Evolutionary conservation across 2,888 invertebrate species (phyloP).

Genomic region (Sinopyrophorus schimmeli): DNA sequence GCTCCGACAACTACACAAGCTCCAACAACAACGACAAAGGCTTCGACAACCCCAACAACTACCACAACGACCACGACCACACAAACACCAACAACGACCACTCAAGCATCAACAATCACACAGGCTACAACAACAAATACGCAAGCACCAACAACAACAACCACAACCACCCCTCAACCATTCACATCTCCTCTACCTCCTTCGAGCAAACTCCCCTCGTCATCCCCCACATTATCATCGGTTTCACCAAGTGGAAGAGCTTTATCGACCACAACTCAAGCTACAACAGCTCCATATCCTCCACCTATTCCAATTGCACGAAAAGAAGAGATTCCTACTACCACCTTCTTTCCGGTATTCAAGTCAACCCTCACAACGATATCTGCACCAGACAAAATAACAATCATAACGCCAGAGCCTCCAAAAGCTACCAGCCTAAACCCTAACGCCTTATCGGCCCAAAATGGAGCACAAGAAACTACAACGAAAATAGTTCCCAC

Average conservation of each 20-base stretch:
- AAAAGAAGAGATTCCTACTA: constrained; percentile 37
- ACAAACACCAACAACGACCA: constrained; percentile 11
- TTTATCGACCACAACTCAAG: background rate
- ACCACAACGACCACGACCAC: background rate
- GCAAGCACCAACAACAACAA: constrained; percentile 10
- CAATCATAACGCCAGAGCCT: constrained; percentile 30
- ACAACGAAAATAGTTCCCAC: constrained; percentile 43
- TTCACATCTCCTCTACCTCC: background rate
- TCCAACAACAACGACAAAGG: constrained; percentile 37
- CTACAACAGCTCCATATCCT: background rate
- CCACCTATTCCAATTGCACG: background rate
- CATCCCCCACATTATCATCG: constrained; percentile 13
- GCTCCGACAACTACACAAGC: constrained; percentile 40
- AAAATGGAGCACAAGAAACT: too few species aligned
- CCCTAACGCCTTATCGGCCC: too few species aligned
- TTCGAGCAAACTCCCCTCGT: constrained; percentile 2
- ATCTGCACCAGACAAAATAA: constrained; percentile 38
- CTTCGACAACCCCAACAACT: constrained; percentile 51
- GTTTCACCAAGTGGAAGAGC: constrained; percentile 10
- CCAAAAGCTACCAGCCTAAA: background rate
- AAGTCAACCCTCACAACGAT: constrained; percentile 42
- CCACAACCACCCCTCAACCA: constrained; percentile 12
- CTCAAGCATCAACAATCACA: constrained; percentile 8
- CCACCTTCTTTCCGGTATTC: constrained; percentile 54
- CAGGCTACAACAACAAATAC: constrained; percentile 18